Evolutionary conservation across 1,140 invertebrate species (phyloP).

Genomic region (Caenorhabditis brenneri): DNA sequence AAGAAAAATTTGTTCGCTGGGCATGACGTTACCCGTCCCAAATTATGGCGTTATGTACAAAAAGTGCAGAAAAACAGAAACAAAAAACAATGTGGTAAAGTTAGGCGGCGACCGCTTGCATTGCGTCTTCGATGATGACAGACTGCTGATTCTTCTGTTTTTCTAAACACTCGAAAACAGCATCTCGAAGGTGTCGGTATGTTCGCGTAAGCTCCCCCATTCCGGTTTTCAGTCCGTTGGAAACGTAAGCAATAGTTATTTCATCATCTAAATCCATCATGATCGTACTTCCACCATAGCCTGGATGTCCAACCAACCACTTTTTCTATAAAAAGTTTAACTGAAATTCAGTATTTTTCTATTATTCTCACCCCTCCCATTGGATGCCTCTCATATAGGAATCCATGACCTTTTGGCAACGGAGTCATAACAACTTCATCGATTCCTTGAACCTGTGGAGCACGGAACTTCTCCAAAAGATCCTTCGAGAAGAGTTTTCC

Average conservation of each 20-base stretch:
- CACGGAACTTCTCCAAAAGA: conserved; percentile 55
- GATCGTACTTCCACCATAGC: conserved; percentile 63
- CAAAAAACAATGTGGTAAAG: not conserved
- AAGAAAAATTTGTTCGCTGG: not conserved
- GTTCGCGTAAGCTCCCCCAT: conserved; percentile 66
- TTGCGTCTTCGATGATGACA: not conserved
- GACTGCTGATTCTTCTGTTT: conserved; percentile 18
- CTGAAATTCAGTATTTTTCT: not conserved
- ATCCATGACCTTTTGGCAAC: conserved; percentile 64
- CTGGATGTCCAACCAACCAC: conserved; percentile 66
- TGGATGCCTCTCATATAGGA: conserved; percentile 67
- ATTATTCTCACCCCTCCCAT: conserved; percentile 40
- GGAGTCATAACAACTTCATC: conserved; percentile 62
- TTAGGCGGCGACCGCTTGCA: conserved; percentile 1
- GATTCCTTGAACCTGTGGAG: conserved; percentile 57
- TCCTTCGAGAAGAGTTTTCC: conserved; percentile 60
- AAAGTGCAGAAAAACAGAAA: not conserved
- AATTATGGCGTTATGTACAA: conserved; percentile 28
- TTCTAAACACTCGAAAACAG: conserved; percentile 52
- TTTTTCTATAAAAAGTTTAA: conserved; percentile 55
- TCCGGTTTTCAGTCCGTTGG: conserved; percentile 65
- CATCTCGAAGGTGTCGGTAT: conserved; percentile 57
- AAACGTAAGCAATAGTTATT: conserved; percentile 61
- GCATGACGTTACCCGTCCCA: not conserved
- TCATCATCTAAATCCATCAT: conserved; percentile 66